These are phyloP conservation scores for Ctenopoma kingsleyae DNA, from an alignment of 2,797 vertebrate species.

Conservation along the genomic window DNA sequence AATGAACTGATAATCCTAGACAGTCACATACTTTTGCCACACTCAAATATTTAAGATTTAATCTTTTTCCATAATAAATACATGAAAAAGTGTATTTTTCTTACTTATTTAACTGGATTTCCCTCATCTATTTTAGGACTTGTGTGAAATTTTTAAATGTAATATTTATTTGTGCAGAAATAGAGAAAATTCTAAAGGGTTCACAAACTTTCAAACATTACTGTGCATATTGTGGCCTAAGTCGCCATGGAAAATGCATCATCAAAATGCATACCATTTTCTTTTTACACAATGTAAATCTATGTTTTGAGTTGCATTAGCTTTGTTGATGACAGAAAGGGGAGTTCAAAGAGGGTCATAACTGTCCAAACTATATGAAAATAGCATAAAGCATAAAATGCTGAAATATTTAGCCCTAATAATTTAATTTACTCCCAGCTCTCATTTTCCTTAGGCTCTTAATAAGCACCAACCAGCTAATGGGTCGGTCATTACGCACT, in stretches of 20 bases:
- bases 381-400: slow-evolving; percentile 1
- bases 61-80: too few relatives aligned
- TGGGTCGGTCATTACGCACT: background rate
- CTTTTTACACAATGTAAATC: background rate
- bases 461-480: background rate
- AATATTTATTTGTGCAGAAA: too few relatives aligned
- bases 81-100: too few relatives aligned
- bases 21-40: too few relatives aligned
- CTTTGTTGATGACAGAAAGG: background rate
- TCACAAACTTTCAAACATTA: too few relatives aligned
- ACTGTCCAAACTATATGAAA: background rate
- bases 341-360: background rate
- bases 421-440: background rate
- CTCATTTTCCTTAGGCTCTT: background rate
- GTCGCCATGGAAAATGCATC: background rate
- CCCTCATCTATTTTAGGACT: too few relatives aligned
- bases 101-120: too few relatives aligned
- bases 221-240: background rate
- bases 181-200: too few relatives aligned
- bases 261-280: background rate
- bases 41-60: too few relatives aligned
- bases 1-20: too few relatives aligned
- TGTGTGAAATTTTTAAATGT: too few relatives aligned
- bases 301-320: background rate
- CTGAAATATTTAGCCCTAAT: background rate